Evolutionary conservation across 2,888 invertebrate genomes (phyloP).

Genomic region (Volucella zonaria): DNA sequence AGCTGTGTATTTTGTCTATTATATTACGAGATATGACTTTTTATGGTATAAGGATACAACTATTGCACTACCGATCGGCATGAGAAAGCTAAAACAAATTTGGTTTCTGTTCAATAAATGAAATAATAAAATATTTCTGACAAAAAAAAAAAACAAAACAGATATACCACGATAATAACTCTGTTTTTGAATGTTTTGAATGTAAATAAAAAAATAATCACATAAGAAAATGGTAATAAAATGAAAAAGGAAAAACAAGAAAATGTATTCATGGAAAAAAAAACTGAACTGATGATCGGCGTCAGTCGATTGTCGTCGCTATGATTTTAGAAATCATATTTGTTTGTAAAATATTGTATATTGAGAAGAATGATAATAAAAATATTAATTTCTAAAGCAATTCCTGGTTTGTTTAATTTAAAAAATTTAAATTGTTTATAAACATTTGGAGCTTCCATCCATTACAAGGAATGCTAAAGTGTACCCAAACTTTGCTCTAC

Average conservation of each 20-base stretch:
- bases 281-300: slow-evolving; percentile 13
- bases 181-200: slow-evolving; percentile 57
- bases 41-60: slow-evolving; percentile 46
- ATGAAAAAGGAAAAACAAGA: slow-evolving; percentile 44
- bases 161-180: slow-evolving; percentile 41
- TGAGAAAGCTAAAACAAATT: slow-evolving; percentile 17
- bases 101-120: slow-evolving; percentile 52
- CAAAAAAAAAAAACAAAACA: slow-evolving; percentile 3
- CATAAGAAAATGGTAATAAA: slow-evolving; percentile 52
- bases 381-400: slow-evolving; percentile 57
- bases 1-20: slow-evolving; percentile 62
- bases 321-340: slow-evolving; percentile 63
- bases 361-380: slow-evolving; percentile 65
- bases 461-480: too few species aligned
- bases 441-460: too few species aligned
- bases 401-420: not conserved
- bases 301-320: slow-evolving; percentile 25
- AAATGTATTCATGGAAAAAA: slow-evolving; percentile 33
- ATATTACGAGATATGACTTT: slow-evolving; percentile 49
- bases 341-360: slow-evolving; percentile 74
- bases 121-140: slow-evolving; percentile 32
- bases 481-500: too few species aligned
- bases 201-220: slow-evolving; percentile 68
- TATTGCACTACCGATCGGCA: slow-evolving; percentile 33
- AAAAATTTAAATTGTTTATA: slow-evolving; percentile 17